A percentile compares a stretch with the other conserved stretches of the same genome.
Conservation (phyloP, 2,113 vertebrate species). For the Eleginops maclovinus region DNA sequence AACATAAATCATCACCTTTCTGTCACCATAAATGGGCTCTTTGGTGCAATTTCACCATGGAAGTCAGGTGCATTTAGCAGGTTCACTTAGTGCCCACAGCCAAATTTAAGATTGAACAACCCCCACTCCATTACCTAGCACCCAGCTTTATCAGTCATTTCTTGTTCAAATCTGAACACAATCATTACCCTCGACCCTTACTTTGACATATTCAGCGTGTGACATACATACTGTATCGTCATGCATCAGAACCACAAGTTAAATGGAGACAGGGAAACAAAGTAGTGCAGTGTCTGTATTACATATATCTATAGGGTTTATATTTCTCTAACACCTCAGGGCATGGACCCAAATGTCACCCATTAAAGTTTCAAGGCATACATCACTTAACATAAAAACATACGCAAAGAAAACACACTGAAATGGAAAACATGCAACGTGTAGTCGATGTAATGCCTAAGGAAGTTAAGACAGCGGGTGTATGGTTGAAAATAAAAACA, state of each 20-base stretch:
- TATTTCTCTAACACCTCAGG: slow-evolving; percentile 28
- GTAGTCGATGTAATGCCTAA: background rate
- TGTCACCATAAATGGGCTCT: slow-evolving; percentile 50
- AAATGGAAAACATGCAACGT: slow-evolving; percentile 31
- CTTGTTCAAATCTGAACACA: slow-evolving; percentile 30
- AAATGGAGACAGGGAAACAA: background rate
- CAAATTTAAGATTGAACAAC: slow-evolving; percentile 47
- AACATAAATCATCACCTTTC: slow-evolving; percentile 52
- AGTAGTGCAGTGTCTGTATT: background rate
- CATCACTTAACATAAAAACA: slow-evolving; percentile 26
- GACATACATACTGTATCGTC: slow-evolving; percentile 1
- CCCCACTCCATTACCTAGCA: background rate
- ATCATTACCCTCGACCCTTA: slow-evolving; percentile 23
- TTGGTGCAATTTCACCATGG: slow-evolving; percentile 44
- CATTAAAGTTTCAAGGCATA: slow-evolving; percentile 25
- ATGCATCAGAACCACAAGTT: background rate
- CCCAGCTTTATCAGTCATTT: slow-evolving; percentile 27
- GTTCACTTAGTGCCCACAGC: slow-evolving; percentile 36
- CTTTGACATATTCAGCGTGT: background rate
- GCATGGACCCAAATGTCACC: slow-evolving; percentile 31
- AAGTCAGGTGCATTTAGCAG: slow-evolving; percentile 46
- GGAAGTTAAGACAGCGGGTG: slow-evolving; percentile 11
- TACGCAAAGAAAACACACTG: slow-evolving; percentile 25
- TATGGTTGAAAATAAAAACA: slow-evolving; percentile 24
- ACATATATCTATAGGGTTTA: slow-evolving; percentile 16